Evolutionary conservation across 2,113 vertebrate genomes (phyloP).

Genomic region (Bos javanicus): DNA sequence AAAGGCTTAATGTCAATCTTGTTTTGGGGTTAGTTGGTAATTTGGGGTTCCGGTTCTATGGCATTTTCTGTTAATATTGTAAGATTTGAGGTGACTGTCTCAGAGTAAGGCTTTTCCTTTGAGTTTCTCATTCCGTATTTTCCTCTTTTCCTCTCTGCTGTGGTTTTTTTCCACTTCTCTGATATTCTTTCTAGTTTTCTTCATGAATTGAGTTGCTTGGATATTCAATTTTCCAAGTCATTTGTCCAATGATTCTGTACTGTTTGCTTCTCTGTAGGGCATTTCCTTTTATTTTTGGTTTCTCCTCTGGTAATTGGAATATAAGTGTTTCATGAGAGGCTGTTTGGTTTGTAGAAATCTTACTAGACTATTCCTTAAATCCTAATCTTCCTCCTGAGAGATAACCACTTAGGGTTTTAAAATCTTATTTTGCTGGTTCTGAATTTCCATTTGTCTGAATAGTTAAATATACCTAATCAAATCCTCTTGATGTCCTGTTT

Average conservation of each 20-base stretch:
- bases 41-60: neutral
- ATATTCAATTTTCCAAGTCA: conserved; percentile 1
- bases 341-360: conserved; percentile 23
- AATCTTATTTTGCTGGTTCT: conserved; percentile 18
- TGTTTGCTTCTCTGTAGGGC: neutral
- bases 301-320: conserved; percentile 29
- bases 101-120: neutral
- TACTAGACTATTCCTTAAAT: conserved; percentile 18
- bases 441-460: conserved; percentile 27
- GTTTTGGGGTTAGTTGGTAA: neutral
- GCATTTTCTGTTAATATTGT: conserved; percentile 21
- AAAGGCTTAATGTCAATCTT: neutral
- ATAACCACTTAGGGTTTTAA: neutral
- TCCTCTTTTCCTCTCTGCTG: neutral
- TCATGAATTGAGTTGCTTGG: conserved; percentile 32
- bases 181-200: conserved; percentile 17
- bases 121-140: conserved; percentile 28
- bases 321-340: neutral
- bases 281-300: conserved; percentile 45
- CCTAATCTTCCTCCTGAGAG: conserved; percentile 6
- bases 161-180: neutral
- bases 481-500: neutral
- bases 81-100: neutral
- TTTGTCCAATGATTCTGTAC: conserved; percentile 18
- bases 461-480: neutral